phyloP scores from a whole-genome alignment of 2,797 vertebrate genomes.

The Gadopsis marmoratus region DNA sequence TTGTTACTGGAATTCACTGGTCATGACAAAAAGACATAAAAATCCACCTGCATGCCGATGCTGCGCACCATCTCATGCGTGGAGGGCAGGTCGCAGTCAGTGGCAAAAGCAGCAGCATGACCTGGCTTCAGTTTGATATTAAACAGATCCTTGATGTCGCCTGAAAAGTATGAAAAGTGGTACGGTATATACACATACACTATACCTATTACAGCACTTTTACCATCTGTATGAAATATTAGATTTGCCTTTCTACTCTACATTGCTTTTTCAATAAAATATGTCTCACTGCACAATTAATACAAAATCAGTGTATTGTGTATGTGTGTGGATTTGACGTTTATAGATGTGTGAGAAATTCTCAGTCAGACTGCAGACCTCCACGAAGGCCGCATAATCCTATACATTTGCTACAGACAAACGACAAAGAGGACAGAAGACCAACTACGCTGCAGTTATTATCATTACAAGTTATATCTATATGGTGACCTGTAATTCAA shows the following conservation, averaged over 20 bases:
- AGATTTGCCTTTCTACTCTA: too few species aligned
- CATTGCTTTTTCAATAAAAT: too few species aligned
- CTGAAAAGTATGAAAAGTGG: conserved; percentile 79
- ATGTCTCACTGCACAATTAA: too few species aligned
- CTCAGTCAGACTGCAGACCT: too few species aligned
- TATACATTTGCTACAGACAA: too few species aligned
- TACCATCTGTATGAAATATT: neutral
- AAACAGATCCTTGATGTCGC: conserved; percentile 93
- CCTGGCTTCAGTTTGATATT: conserved; percentile 87
- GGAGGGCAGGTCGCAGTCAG: conserved; percentile 94
- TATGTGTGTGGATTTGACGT: too few species aligned
- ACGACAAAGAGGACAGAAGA: neutral
- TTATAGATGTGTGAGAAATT: too few species aligned
- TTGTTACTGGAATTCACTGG: too few species aligned
- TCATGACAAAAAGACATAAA: neutral
- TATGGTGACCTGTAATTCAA: neutral
- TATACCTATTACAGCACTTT: neutral
- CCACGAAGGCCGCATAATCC: too few species aligned
- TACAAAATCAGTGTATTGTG: too few species aligned
- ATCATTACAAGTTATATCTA: neutral
- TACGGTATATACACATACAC: neutral
- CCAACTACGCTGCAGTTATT: neutral
- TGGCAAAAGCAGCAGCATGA: conserved; percentile 94
- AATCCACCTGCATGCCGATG: conserved; percentile 94
- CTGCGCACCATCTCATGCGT: conserved; percentile 93